Evolutionary conservation across 2,888 invertebrate genomes (phyloP).

Genomic region (Drosophila picticornis): DNA sequence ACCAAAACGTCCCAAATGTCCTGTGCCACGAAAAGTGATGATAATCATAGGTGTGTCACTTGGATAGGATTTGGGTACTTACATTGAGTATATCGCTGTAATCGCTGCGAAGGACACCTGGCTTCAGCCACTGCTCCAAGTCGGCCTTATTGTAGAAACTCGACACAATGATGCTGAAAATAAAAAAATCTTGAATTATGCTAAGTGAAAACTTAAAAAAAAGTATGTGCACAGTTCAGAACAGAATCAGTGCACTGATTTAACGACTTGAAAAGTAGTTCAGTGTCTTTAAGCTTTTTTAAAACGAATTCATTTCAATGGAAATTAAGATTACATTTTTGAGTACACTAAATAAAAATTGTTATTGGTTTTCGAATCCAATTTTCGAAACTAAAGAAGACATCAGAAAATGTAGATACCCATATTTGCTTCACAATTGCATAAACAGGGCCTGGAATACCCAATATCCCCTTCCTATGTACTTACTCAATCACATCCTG

Average conservation of each 20-base stretch:
- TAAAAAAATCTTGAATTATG: neutral
- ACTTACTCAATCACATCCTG: slow-evolving; percentile 90
- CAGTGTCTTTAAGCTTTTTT: too few relatives aligned
- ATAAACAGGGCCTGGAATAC: neutral
- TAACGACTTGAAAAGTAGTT: neutral
- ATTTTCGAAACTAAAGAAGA: neutral
- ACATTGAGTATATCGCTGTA: slow-evolving; percentile 89
- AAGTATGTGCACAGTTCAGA: neutral
- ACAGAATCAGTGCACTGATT: neutral
- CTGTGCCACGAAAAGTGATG: slow-evolving; percentile 48
- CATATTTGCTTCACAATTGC: neutral
- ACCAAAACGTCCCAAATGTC: slow-evolving; percentile 90
- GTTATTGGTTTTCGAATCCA: neutral
- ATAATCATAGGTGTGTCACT: neutral
- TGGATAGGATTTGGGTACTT: slow-evolving; percentile 26
- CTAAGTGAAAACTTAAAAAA: neutral
- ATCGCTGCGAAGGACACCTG: slow-evolving; percentile 89
- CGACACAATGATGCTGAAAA: slow-evolving; percentile 90
- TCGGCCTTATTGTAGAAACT: slow-evolving; percentile 95
- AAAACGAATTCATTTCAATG: neutral
- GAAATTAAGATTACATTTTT: too few relatives aligned
- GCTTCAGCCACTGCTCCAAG: slow-evolving; percentile 91
- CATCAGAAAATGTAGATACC: neutral
- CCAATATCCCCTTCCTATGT: neutral
- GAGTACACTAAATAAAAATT: too few relatives aligned